Conservation (phyloP, 2,113 vertebrate species). For the Mus musculus region DNA sequence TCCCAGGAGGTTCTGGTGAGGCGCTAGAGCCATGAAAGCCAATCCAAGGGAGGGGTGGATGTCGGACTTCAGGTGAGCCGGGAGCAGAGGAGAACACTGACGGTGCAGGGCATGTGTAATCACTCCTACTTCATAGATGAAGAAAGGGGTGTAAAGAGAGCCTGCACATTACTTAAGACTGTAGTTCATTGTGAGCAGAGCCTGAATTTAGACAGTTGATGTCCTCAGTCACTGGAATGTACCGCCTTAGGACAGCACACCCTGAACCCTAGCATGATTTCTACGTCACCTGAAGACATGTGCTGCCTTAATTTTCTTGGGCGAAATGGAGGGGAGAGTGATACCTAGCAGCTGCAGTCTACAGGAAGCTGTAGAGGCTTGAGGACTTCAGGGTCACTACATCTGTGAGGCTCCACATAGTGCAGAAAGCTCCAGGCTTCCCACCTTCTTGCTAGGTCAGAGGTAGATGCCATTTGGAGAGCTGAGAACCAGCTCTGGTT, state of each 20-base stretch:
- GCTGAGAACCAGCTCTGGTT: background rate
- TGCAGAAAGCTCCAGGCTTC: background rate
- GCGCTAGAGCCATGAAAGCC: background rate
- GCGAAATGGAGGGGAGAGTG: background rate
- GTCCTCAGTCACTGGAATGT: background rate
- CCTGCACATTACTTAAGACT: background rate
- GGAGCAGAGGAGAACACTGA: background rate
- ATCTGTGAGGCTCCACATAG: background rate
- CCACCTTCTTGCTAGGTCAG: background rate
- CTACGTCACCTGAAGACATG: background rate
- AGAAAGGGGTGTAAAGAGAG: background rate
- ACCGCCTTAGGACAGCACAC: background rate
- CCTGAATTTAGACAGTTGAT: background rate
- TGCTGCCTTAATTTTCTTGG: background rate
- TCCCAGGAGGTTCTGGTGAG: background rate
- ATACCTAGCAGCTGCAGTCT: background rate
- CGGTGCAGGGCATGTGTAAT: background rate
- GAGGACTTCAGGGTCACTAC: too few species aligned
- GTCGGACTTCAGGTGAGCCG: background rate
- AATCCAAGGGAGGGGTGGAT: background rate
- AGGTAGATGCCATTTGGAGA: background rate
- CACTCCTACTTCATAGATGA: background rate
- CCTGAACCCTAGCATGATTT: background rate
- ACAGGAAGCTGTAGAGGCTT: background rate
- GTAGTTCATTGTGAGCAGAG: background rate